Evolutionary conservation across 2,888 invertebrate species (phyloP), one percentile per base, ranked within the genome.

Genomic region (Drosophila subquinaria): DNA sequence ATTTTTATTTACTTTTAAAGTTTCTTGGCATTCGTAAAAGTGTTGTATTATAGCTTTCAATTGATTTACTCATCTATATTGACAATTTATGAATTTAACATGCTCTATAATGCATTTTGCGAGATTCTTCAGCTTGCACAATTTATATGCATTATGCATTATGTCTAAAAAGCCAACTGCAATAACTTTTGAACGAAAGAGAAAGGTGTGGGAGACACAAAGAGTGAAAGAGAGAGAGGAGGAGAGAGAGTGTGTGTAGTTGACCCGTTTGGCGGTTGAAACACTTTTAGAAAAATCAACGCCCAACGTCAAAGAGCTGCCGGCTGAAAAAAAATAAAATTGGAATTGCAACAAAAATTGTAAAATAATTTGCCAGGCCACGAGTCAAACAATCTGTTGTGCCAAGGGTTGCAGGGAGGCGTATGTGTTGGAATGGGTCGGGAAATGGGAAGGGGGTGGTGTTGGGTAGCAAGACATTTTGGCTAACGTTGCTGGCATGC

Each of bases 351-450:
- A 63, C 40, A 53, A 66, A 82, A 81, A 73, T 78, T 88, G 66
- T 72, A 73, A 88, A 80, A 86, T 88, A 69, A 86, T 86, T 83
- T 79, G 79, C 76, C 86, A 59, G 73, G 69, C 78, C 65, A 68
- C 80, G 69, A 85, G 88, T 79, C 86, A 79, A 82, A 76, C 86
- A 69, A 51, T 51, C 47, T 64, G 60, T 38, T 27, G 50, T 48
- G 55, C 35, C 47, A 59, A 38, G 17, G 45, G 30, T 35, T 11
- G 38, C 33, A 13, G 43, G 1, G 40, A 4, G 11, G 27, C 9
- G 36, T 10, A 40, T 9, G 45, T 11, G 48, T 27, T 33, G 52
- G 15, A n/a, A 6, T 1, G 33, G 20, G 8, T 2, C 1, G 33
- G 20, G 8, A 2, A 1, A 17, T 36, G 11, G 20, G 13, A 4